Base-by-base conservation (phyloP, 2,888 invertebrate genomes). In the Tortrix viridana region DNA sequence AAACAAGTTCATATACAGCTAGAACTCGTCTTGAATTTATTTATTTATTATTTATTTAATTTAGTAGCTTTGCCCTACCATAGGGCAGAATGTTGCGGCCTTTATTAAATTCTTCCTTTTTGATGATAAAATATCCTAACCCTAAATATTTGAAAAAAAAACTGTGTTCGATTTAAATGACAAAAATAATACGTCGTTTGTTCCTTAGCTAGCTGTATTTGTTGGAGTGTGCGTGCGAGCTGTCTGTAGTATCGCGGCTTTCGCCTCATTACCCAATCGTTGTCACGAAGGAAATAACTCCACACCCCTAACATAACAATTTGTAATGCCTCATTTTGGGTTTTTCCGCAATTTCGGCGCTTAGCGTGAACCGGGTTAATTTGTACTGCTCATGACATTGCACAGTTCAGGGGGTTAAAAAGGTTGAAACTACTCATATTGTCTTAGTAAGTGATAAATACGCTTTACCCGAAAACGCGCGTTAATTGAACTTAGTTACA, bases 201-300 rank as follows among this genome's bases (percentile, higher is more conserved):
- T 44, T 32, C 32, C 2, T 32, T 32, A 9, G 32, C 14, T 9
- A 44, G 26, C 44, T 18, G 5, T 49, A 5, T 23, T 50, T 37
- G 19, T 16, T n/a, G 38, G 20, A 38, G 53, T 41, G 44, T 44
- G 53, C 47, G 60, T 22, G 38, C 47, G 43, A 22, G 54, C 22
- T 49, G 67, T 71, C 69, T 68, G 49, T n/a, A 67, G 62, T 71
- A 73, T 71, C 72, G 72, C 57, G 38, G 48, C 69, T 71, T 75
- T 71, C 69, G 68, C 68, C 60, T 69, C 72, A 73, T 69, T 58
- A 67, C 66, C 68, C 72, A 69, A 69, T 71, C 63, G 65, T 47
- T 66, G 67, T 66, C 60, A 65, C 52, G 57, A 47, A 47, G 46
- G 47, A 19, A 41, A 52, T 26, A 62, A 62, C 23, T 49, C 38